phyloP scores from a whole-genome alignment of 2,888 invertebrate genomes.

The Noctua janthina region DNA sequence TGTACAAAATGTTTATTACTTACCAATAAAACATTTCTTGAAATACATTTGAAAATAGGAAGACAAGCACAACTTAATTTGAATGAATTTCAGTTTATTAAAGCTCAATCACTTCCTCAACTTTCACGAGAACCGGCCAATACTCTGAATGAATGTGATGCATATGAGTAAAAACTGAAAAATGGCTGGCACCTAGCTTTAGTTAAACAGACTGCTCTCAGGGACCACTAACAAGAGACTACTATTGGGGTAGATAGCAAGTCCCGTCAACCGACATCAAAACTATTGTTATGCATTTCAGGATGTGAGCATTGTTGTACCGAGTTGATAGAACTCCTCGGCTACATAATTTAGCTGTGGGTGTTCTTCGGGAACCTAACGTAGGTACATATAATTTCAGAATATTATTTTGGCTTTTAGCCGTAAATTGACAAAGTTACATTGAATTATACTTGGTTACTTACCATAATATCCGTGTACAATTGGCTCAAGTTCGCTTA shows the following conservation, averaged over 20 bases:
- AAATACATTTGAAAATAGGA: constrained; percentile 49
- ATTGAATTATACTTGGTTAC: constrained; percentile 66
- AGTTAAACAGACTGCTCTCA: constrained; percentile 26
- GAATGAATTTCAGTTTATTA: constrained; percentile 4
- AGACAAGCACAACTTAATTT: not conserved
- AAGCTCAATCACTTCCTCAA: constrained; percentile 11
- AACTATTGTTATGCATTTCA: constrained; percentile 54
- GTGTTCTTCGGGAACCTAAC: constrained; percentile 26
- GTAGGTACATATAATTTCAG: not conserved
- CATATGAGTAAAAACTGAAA: constrained; percentile 3
- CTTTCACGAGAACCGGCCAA: constrained; percentile 1
- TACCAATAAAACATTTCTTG: constrained; percentile 61
- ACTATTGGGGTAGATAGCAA: constrained; percentile 48
- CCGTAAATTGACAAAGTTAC: constrained; percentile 3
- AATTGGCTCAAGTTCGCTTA: constrained; percentile 83
- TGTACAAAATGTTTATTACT: constrained; percentile 68
- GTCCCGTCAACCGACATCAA: constrained; percentile 53
- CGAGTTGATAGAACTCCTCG: constrained; percentile 23
- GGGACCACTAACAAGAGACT: constrained; percentile 42
- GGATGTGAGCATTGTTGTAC: constrained; percentile 54
- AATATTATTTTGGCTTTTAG: constrained; percentile 9
- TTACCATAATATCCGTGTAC: constrained; percentile 86
- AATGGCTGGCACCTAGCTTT: not conserved
- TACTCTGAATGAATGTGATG: not conserved
- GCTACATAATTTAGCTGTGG: constrained; percentile 13